phyloP scores from a whole-genome alignment of 2,797 vertebrate species.

The Pseudomugil gertrudae region DNA sequence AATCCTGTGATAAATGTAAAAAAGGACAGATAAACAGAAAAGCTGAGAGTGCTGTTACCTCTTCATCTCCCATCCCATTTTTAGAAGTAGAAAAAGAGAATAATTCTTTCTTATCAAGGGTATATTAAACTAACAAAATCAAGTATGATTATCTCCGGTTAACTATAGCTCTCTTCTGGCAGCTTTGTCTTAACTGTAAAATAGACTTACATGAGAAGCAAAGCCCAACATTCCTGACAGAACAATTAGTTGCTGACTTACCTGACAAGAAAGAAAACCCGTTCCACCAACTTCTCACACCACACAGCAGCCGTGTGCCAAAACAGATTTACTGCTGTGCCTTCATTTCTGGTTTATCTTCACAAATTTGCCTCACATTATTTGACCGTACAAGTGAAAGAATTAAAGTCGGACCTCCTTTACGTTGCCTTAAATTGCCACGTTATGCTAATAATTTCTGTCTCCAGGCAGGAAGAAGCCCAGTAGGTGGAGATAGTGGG shows the following conservation, averaged over 20 bases:
- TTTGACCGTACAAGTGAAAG: conserved; percentile 10
- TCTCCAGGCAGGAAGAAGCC: conserved; percentile 23
- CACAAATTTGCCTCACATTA: not conserved
- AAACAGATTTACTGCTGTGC: not conserved
- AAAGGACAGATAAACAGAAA: too few relatives aligned
- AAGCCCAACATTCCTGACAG: conserved; percentile 12
- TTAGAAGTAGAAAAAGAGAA: not conserved
- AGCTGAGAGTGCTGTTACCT: not conserved
- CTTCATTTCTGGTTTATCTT: conserved; percentile 43
- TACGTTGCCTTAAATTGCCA: conserved; percentile 37
- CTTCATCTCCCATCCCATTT: not conserved
- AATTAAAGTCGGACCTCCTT: not conserved
- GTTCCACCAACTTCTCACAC: conserved; percentile 47
- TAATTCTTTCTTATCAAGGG: not conserved
- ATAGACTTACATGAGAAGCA: not conserved
- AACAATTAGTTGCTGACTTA: conserved; percentile 29
- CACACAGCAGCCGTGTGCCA: conserved; percentile 19
- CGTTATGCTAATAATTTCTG: conserved; percentile 25
- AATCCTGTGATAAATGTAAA: conserved; percentile 1
- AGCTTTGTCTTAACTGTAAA: not conserved
- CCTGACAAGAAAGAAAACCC: conserved; percentile 58
- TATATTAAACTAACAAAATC: conserved; percentile 9
- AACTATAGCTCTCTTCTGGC: not conserved
- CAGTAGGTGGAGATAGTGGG: conserved; percentile 65
- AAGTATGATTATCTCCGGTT: not conserved